Conservation (phyloP, 92 coral and sea anemone genomes). For the Epizoanthus fatuus region DNA sequence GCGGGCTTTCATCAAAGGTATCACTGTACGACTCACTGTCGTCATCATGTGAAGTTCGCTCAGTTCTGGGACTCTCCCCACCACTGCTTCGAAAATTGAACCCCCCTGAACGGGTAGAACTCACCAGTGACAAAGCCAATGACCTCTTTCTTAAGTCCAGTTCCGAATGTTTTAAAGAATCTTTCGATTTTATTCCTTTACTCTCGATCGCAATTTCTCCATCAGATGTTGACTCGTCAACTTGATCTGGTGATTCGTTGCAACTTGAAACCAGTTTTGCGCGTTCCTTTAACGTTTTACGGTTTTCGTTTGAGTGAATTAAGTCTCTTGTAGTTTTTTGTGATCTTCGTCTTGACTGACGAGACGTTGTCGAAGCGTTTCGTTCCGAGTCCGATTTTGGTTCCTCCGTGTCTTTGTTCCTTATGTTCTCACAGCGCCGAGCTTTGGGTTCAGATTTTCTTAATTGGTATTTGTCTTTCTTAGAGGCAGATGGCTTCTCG, state of each 20-base stretch:
- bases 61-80: slow-evolving; percentile 84
- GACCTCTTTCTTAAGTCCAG: slow-evolving; percentile 88
- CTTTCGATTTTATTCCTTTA: slow-evolving; percentile 53
- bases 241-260: slow-evolving; percentile 68
- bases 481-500: slow-evolving; percentile 55
- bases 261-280: slow-evolving; percentile 9
- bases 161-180: slow-evolving; percentile 76
- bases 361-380: slow-evolving; percentile 15
- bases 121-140: slow-evolving; percentile 76
- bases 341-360: slow-evolving; percentile 31
- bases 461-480: slow-evolving; percentile 28
- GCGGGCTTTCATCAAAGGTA: slow-evolving; percentile 90
- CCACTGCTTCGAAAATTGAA: slow-evolving; percentile 53
- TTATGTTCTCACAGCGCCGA: slow-evolving; percentile 18
- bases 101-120: slow-evolving; percentile 71
- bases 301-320: slow-evolving; percentile 14
- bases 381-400: slow-evolving; percentile 28
- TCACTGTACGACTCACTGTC: slow-evolving; percentile 93
- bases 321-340: slow-evolving; percentile 32
- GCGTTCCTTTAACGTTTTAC: slow-evolving; percentile 32
- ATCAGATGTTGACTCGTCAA: slow-evolving; percentile 75
- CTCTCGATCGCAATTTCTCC: slow-evolving; percentile 62
- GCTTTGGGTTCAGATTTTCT: slow-evolving; percentile 13
- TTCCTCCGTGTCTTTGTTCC: slow-evolving; percentile 31
- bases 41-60: slow-evolving; percentile 82